These are phyloP conservation scores for Xestoiulus laeticollis DNA, from an alignment of 2,888 invertebrate species.

Conservation along the genomic window DNA sequence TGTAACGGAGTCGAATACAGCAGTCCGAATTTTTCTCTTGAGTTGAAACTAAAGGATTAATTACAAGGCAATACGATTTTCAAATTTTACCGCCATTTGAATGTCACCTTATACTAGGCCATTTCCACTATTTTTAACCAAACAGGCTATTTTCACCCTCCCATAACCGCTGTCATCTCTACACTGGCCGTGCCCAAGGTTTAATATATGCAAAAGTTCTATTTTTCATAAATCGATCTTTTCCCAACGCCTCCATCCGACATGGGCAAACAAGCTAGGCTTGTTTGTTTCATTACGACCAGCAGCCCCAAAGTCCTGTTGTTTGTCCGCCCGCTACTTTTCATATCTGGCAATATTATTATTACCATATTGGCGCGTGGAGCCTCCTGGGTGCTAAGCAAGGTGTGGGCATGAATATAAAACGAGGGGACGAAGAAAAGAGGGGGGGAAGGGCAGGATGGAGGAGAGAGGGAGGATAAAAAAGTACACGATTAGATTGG, in stretches of 20 bases:
- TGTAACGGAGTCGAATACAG: too few species aligned
- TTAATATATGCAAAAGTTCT: neutral
- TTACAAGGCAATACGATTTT: neutral
- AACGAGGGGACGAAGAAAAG: neutral
- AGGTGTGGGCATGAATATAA: constrained; percentile 34
- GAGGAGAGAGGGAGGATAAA: neutral
- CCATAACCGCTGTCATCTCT: neutral
- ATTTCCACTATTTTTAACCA: neutral
- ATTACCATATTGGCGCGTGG: constrained; percentile 1
- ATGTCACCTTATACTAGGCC: neutral
- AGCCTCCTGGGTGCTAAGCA: neutral
- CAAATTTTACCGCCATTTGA: neutral
- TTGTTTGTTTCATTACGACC: neutral
- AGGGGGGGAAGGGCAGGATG: neutral
- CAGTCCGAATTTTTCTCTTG: too few species aligned
- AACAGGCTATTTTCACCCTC: neutral
- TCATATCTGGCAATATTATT: neutral
- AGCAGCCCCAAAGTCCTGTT: too few species aligned
- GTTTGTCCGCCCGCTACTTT: neutral
- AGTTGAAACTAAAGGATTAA: too few species aligned
- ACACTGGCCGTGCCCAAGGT: neutral
- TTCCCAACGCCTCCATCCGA: neutral
- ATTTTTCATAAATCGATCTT: constrained; percentile 7
- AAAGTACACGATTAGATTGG: constrained; percentile 42
- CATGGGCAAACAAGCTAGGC: neutral